phyloP scores from a whole-genome alignment of 2,113 vertebrate species.

The Chaetura pelagica region DNA sequence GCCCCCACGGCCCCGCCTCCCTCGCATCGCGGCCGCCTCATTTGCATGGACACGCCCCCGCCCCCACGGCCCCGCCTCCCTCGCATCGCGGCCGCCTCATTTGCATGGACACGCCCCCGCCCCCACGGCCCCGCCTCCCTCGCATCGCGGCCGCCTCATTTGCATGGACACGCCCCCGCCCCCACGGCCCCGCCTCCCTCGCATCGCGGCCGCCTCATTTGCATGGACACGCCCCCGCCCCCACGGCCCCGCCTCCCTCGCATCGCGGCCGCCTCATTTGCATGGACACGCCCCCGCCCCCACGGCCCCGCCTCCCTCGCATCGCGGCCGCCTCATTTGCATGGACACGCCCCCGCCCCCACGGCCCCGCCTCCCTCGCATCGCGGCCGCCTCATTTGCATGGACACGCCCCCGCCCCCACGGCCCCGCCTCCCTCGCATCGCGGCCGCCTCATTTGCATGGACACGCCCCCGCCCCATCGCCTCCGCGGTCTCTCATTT shows the following conservation, averaged over 20 bases:
- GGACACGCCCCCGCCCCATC: fast-evolving
- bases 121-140: background rate
- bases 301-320: background rate
- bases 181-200: background rate
- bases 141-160: background rate
- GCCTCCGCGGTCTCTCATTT: too few species aligned
- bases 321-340: background rate
- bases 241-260: background rate
- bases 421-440: background rate
- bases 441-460: background rate
- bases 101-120: background rate
- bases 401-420: fast-evolving
- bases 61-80: background rate
- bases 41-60: background rate
- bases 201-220: background rate
- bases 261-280: background rate
- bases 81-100: background rate
- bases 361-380: background rate
- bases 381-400: background rate
- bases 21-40: background rate
- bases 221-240: background rate
- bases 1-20: background rate
- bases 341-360: background rate
- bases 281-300: background rate
- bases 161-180: background rate